Base-by-base conservation (phyloP, 2,113 vertebrate genomes). In the Lamprotornis superbus region DNA sequence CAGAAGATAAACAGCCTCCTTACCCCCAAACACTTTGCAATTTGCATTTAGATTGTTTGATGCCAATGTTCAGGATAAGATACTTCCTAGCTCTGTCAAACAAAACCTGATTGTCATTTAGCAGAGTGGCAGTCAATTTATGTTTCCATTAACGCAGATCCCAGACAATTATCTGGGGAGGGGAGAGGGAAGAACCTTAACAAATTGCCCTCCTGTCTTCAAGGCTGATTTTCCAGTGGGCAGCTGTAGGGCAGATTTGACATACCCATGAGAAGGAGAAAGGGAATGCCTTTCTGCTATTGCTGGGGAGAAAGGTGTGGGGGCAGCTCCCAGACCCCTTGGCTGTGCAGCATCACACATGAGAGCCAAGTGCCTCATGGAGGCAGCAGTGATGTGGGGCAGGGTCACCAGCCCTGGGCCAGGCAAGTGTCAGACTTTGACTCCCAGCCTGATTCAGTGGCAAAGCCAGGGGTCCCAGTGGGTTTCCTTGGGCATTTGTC, bases 21-120 rank as follows among this genome's bases (percentile, higher is more conserved):
- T 83, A 82, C 75, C 89, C 91, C 69, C 73, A 95, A 94, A 96
- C 83, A 94, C 89, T 85, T 91, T 89, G 93, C 53, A 94, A 97
- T 98, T 98, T 97, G 97, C 98, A 98, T 98, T 97, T 98, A 98
- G 96, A 98, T 97, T 95, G 93, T 97, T 97, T 40, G 44, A 93
- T 95, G 95, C 95, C 77, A 85, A 63, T 56, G 53, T 84, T 95
- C 94, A 87, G 96, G 85, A 97, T 91, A 97, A 97, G 97, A 96
- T 46, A 92, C 96, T 97, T 97, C 93, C 95, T 90, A 77, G 93
- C 88, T 97, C 93, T 94, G 98, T 98, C 96, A 97, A 93, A 94
- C 97, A 96, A 98, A 98, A 98, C 98, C 97, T 95, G 97, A 97
- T 97, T 98, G 98, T 98, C 98, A 97, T 98, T 98, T 98, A 96